Evolutionary conservation across 2,113 vertebrate genomes (phyloP).

Genomic region (Otus sunia): DNA sequence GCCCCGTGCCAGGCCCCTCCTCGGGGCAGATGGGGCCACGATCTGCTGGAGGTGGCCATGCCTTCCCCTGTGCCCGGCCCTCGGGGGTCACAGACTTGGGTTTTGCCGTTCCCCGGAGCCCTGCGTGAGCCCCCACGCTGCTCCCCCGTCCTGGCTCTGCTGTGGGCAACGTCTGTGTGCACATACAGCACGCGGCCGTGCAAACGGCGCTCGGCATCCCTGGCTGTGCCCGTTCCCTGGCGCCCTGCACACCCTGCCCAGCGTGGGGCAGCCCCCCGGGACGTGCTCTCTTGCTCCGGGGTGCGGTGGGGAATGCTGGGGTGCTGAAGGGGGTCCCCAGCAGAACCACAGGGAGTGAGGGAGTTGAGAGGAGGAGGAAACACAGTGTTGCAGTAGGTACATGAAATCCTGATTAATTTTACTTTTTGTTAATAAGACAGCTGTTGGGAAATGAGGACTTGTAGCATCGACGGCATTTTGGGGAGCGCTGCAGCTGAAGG

Average conservation of each 20-base stretch:
- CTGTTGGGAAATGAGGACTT: not conserved
- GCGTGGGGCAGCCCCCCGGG: rapidly evolving
- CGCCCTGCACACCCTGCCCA: not conserved
- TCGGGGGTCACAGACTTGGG: rapidly evolving
- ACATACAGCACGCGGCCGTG: rapidly evolving
- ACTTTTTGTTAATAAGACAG: not conserved
- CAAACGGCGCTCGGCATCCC: rapidly evolving
- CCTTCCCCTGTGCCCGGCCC: rapidly evolving
- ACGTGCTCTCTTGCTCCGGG: rapidly evolving
- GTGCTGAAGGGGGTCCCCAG: not conserved
- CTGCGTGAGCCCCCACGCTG: not conserved
- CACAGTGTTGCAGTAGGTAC: rapidly evolving
- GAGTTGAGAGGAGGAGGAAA: not conserved
- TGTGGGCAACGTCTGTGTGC: not conserved
- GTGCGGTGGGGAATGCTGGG: not conserved
- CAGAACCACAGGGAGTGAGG: not conserved
- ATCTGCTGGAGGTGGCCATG: rapidly evolving
- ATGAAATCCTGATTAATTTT: not conserved
- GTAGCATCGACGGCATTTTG: rapidly evolving
- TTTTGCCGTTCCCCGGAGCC: not conserved
- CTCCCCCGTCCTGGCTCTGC: not conserved
- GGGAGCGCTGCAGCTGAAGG: not conserved
- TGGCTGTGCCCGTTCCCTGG: rapidly evolving
- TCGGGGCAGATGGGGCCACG: not conserved
- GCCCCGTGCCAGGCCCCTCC: not conserved